Evolutionary conservation across 2,888 invertebrate species (phyloP).

Genomic region (Physocephala rufipes): DNA sequence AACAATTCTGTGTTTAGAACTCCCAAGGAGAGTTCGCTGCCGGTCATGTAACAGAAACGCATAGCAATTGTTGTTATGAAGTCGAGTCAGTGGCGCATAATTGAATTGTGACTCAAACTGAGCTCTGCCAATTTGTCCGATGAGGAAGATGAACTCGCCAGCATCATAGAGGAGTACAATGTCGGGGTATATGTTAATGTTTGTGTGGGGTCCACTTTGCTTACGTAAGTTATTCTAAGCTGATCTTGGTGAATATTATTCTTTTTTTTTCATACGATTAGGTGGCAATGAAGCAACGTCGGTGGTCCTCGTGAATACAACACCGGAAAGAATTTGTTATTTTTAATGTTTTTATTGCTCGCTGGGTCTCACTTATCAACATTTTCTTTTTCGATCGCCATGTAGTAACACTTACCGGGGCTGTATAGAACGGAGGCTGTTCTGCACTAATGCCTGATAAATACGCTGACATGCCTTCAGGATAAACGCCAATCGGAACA

Average conservation of each 20-base stretch:
- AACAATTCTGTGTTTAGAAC: not conserved
- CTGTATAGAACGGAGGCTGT: conserved; percentile 85
- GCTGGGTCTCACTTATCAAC: too few species aligned
- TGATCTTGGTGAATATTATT: too few species aligned
- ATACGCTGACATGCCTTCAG: conserved; percentile 85
- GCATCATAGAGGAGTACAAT: too few species aligned
- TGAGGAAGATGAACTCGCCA: not conserved
- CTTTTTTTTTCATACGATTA: conserved; percentile 4
- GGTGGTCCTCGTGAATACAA: conserved; percentile 10
- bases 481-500: conserved; percentile 83
- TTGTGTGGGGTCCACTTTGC: too few species aligned
- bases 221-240: too few species aligned
- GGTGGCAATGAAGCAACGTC: not conserved
- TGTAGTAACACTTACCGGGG: conserved; percentile 75
- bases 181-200: too few species aligned
- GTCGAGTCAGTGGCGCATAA: conserved; percentile 11
- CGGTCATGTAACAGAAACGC: not conserved
- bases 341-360: not conserved
- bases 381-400: not conserved
- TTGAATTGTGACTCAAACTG: conserved; percentile 20
- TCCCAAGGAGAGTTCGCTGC: not conserved
- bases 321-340: not conserved
- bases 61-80: not conserved
- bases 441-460: conserved; percentile 86
- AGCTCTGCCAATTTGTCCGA: conserved; percentile 11